Percentiles rank a stretch among this genome's conserved stretches.
Conservation (phyloP, 2,888 invertebrate species). For the Zeuzera pyrina region DNA sequence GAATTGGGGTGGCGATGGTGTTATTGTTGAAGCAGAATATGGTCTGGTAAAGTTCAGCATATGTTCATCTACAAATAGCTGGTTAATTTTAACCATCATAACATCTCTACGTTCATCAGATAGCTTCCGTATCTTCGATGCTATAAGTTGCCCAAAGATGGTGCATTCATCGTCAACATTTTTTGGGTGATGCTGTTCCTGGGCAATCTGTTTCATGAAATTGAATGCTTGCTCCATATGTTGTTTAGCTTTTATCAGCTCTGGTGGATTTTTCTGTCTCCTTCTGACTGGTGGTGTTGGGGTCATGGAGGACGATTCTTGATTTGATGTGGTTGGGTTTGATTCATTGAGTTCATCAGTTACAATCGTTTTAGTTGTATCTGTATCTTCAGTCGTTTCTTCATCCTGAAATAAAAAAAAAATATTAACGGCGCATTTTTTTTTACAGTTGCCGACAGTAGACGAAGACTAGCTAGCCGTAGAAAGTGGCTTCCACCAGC, state of each 20-base stretch:
- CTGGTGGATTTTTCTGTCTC: background rate
- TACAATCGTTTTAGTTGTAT: background rate
- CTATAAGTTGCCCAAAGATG: background rate
- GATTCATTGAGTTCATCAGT: background rate
- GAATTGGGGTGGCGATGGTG: background rate
- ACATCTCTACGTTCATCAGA: background rate
- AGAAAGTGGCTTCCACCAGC: conserved; percentile 1
- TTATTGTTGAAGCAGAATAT: background rate
- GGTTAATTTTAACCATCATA: background rate
- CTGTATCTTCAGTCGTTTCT: background rate
- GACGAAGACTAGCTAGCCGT: background rate
- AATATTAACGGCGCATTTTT: background rate
- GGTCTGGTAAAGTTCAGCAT: background rate
- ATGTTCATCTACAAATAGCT: background rate
- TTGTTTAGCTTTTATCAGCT: background rate
- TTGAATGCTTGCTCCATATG: background rate
- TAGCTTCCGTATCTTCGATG: background rate
- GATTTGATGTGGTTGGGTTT: background rate
- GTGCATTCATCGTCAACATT: conserved; percentile 1
- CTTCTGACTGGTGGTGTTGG: background rate
- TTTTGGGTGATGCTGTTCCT: background rate
- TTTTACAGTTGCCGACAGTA: background rate
- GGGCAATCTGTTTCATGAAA: conserved; percentile 1
- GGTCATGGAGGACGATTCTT: background rate
- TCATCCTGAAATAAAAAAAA: background rate